A percentile compares a stretch with the other conserved stretches of the same genome.
Conservation (phyloP, 1,140 invertebrate genomes). For the Magallana angulata region DNA sequence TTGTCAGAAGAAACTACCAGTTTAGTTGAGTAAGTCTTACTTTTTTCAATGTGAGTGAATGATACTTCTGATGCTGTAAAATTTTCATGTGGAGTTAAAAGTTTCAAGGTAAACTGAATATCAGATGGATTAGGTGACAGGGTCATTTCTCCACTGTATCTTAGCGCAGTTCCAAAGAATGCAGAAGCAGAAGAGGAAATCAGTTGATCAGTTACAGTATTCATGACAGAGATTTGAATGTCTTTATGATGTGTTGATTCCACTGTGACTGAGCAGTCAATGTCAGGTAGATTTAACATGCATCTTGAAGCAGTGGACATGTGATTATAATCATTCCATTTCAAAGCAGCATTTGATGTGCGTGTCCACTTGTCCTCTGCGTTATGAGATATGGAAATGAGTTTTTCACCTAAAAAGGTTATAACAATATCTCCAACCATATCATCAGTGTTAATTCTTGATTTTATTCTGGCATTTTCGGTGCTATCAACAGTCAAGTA, state of each 20-base stretch:
- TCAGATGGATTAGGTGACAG: background rate
- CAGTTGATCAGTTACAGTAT: background rate
- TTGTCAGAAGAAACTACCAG: constrained; percentile 11
- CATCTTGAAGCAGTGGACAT: constrained; percentile 8
- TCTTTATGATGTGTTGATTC: background rate
- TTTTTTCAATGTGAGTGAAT: constrained; percentile 44
- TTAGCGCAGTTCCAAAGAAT: constrained; percentile 12
- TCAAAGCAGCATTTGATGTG: constrained; percentile 2
- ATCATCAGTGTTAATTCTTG: background rate
- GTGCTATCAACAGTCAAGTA: constrained; percentile 8
- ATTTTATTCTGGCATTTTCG: constrained; percentile 7
- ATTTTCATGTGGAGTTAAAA: constrained; percentile 11
- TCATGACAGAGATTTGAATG: background rate
- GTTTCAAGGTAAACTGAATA: background rate
- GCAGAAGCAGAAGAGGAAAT: background rate
- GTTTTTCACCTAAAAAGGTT: background rate
- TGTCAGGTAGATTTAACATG: background rate
- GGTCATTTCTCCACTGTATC: constrained; percentile 21
- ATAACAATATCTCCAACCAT: background rate
- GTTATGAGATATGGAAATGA: constrained; percentile 9
- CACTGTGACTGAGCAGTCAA: background rate
- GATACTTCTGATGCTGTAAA: constrained; percentile 36
- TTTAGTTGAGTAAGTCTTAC: constrained; percentile 41
- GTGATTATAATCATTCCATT: background rate
- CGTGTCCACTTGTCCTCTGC: background rate